A percentile compares a stretch with the other conserved stretches of the same genome.
phyloP scores from a whole-genome alignment of 2,113 vertebrate species.

The Phoenicopterus ruber region DNA sequence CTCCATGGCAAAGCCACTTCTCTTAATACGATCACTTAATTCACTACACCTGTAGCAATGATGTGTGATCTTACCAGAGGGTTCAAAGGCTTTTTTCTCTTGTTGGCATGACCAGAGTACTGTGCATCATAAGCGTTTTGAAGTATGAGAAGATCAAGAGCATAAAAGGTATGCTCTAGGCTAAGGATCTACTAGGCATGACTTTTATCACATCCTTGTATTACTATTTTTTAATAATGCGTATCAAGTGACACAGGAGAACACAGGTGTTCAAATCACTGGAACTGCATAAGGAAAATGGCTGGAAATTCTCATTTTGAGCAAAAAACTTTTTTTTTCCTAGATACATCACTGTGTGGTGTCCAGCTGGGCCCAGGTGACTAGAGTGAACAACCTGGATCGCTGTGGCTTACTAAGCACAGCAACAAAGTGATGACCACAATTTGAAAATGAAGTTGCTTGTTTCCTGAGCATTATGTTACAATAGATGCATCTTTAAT shows the following conservation, averaged over 20 bases:
- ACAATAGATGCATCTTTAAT: background rate
- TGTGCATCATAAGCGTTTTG: background rate
- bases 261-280: background rate
- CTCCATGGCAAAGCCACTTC: background rate
- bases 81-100: background rate
- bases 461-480: background rate
- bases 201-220: background rate
- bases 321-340: background rate
- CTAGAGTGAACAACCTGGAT: background rate
- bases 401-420: background rate
- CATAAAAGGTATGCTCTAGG: background rate
- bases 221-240: conserved; percentile 3
- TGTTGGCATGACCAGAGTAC: background rate
- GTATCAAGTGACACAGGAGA: background rate
- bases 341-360: background rate
- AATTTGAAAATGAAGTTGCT: background rate
- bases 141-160: background rate
- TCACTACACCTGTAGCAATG: background rate
- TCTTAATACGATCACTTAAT: background rate
- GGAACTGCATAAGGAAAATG: background rate
- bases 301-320: background rate
- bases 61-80: background rate
- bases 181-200: background rate
- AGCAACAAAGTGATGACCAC: background rate
- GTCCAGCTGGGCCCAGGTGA: background rate